Percentiles rank a stretch among this genome's conserved stretches.
Conservation (phyloP, 1,140 invertebrate species). For the Bradynema listronoti region DNA sequence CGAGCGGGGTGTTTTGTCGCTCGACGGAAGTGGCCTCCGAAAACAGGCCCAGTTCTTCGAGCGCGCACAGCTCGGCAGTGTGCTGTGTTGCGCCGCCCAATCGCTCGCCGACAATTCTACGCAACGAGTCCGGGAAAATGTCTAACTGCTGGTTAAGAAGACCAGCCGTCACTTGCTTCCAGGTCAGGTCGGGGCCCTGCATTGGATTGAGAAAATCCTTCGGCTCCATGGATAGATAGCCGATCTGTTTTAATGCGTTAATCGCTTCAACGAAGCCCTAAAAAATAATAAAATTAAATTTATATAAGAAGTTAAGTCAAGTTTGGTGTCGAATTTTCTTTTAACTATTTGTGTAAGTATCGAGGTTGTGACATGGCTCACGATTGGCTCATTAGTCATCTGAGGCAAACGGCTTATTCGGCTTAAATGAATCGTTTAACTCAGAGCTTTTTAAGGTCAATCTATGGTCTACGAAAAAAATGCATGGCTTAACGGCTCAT, state of each 20-base stretch:
- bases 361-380: too few relatives aligned
- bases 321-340: too few relatives aligned
- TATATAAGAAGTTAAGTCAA: too few relatives aligned
- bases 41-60: conserved; percentile 67
- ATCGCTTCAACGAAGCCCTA: conserved; percentile 80
- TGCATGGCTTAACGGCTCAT: too few relatives aligned
- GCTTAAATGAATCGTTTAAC: too few relatives aligned
- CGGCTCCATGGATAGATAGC: conserved; percentile 76
- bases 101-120: conserved; percentile 70
- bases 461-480: too few relatives aligned
- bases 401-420: too few relatives aligned
- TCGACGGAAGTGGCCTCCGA: conserved; percentile 74
- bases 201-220: conserved; percentile 81
- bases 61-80: conserved; percentile 30
- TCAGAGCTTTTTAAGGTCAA: too few relatives aligned
- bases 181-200: conserved; percentile 83
- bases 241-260: conserved; percentile 74
- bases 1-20: conserved; percentile 71
- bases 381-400: too few relatives aligned
- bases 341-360: too few relatives aligned
- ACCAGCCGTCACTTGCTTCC: conserved; percentile 81
- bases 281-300: conserved; percentile 30
- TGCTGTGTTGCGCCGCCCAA: conserved; percentile 65
- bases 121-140: conserved; percentile 87
- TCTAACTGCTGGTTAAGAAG: conserved; percentile 75